Percentiles rank a stretch among this genome's conserved stretches.
These are phyloP conservation scores for Elymnias hypermnestra DNA, from an alignment of 1,140 invertebrate genomes.

Conservation along the genomic window DNA sequence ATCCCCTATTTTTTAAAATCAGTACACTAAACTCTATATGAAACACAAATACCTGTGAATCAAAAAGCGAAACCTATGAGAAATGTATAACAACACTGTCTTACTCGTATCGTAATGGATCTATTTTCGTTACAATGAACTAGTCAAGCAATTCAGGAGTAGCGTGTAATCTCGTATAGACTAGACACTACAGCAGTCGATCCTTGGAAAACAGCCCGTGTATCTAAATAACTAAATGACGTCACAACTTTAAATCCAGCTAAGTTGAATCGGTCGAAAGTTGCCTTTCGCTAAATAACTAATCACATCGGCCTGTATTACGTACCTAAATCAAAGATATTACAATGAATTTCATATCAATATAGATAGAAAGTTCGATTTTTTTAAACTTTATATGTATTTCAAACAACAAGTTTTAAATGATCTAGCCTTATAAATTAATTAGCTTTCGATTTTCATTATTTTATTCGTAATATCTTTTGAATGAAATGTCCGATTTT, in stretches of 20 bases:
- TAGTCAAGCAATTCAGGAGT: conserved; percentile 13
- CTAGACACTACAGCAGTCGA: conserved; percentile 27
- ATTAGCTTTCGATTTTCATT: no score
- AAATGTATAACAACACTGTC: background rate
- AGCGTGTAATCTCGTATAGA: conserved; percentile 19
- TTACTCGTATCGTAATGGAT: background rate
- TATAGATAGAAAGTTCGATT: background rate
- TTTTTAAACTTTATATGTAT: no score
- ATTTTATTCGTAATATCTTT: no score
- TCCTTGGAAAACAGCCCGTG: conserved; percentile 30
- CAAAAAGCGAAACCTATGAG: no score
- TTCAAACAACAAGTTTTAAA: no score
- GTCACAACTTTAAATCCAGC: conserved; percentile 52
- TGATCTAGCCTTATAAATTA: no score
- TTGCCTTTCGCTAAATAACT: conserved; percentile 53
- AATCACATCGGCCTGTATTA: conserved; percentile 30
- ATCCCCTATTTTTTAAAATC: no score
- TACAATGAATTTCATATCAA: background rate
- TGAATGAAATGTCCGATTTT: no score
- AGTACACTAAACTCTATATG: no score
- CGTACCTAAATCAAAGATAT: conserved; percentile 14
- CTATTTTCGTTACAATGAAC: conserved; percentile 6
- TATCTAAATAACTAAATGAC: conserved; percentile 55
- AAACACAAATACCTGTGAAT: no score
- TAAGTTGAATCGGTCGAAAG: conserved; percentile 41